phyloP scores from a whole-genome alignment of 2,797 vertebrate genomes.

The Malacoraja senta region DNA sequence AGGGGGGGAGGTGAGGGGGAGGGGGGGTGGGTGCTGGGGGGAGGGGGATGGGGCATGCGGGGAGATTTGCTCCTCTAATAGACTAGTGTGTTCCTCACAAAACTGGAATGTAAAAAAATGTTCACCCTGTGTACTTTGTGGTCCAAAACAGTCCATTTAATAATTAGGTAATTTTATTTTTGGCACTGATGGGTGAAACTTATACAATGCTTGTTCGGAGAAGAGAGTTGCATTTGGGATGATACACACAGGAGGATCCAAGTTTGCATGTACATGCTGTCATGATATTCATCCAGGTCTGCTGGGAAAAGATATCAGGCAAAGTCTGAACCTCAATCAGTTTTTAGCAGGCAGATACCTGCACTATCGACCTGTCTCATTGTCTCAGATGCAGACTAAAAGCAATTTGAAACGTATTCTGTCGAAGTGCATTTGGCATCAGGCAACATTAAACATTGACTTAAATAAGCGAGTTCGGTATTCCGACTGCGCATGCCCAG shows the following conservation, averaged over 20 bases:
- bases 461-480: no score
- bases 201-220: background rate
- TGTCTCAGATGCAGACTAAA: conserved; percentile 6
- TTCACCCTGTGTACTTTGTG: background rate
- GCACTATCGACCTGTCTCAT: background rate
- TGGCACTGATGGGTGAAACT: background rate
- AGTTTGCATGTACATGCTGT: background rate
- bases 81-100: background rate
- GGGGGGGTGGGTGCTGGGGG: background rate
- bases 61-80: background rate
- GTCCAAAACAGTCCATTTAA: background rate
- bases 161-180: background rate
- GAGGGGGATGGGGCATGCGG: background rate
- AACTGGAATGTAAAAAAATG: background rate
- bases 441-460: background rate
- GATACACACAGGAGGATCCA: background rate
- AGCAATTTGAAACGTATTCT: background rate
- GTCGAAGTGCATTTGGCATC: background rate
- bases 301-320: background rate
- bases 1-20: background rate
- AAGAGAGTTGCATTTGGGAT: background rate
- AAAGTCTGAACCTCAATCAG: background rate
- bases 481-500: no score
- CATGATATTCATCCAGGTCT: background rate
- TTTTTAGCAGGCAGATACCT: background rate